Percentiles rank a stretch among this genome's conserved stretches.
phyloP scores from a whole-genome alignment of 2,888 invertebrate genomes.

The Anticlea derivata region DNA sequence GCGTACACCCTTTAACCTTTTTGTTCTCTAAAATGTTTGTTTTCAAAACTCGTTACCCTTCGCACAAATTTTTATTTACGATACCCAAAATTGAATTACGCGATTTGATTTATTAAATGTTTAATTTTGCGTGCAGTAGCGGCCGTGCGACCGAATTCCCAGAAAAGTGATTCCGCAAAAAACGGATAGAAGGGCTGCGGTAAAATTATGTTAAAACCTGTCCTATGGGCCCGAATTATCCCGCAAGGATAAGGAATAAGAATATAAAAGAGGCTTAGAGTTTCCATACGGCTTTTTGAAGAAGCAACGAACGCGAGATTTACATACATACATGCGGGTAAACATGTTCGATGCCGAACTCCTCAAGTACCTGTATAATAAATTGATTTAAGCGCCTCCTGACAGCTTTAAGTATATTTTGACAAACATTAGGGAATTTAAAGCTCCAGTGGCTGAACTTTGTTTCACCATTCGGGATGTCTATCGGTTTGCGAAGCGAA shows the following conservation, averaged over 20 bases:
- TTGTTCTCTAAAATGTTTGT: constrained; percentile 73
- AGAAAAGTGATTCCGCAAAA: constrained; percentile 58
- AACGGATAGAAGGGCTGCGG: constrained; percentile 66
- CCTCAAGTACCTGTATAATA: constrained; percentile 76
- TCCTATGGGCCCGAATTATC: constrained; percentile 80
- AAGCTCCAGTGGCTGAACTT: constrained; percentile 72
- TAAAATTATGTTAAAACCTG: constrained; percentile 81
- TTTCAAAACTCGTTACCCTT: constrained; percentile 74
- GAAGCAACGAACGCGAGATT: constrained; percentile 73
- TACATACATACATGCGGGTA: constrained; percentile 73
- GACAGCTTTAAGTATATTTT: constrained; percentile 80
- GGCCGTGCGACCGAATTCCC: constrained; percentile 56
- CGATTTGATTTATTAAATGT: constrained; percentile 72
- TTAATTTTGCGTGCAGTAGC: constrained; percentile 58
- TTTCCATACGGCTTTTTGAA: constrained; percentile 75
- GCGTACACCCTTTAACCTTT: constrained; percentile 66
- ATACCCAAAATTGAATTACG: constrained; percentile 66
- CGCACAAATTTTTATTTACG: constrained; percentile 71
- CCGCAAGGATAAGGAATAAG: constrained; percentile 79
- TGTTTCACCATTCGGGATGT: constrained; percentile 59
- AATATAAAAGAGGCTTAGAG: constrained; percentile 81
- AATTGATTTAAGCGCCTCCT: constrained; percentile 81
- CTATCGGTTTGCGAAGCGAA: constrained; percentile 57
- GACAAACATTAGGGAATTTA: constrained; percentile 79
- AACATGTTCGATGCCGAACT: constrained; percentile 70